Conservation (phyloP, 2,113 vertebrate genomes). For the Perca schrenkii region DNA sequence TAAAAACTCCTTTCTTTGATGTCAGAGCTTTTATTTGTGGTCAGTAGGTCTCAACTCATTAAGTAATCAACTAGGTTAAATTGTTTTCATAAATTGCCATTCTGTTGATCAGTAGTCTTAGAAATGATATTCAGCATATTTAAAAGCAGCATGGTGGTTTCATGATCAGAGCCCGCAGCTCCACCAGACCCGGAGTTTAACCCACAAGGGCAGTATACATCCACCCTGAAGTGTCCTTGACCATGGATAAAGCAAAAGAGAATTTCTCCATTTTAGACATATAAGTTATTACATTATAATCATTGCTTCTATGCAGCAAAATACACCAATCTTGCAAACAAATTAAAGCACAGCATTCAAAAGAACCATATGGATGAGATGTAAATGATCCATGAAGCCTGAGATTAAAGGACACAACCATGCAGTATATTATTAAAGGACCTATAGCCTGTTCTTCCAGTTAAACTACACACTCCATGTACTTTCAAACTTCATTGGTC, state of each 20-base stretch:
- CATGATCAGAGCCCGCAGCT: neutral
- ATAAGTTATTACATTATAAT: conserved; percentile 16
- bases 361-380: neutral
- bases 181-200: neutral
- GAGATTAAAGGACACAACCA: conserved; percentile 29
- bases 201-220: neutral
- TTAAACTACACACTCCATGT: neutral
- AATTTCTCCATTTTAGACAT: neutral
- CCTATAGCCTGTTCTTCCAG: neutral
- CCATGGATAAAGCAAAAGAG: neutral
- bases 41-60: neutral
- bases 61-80: neutral
- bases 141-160: neutral
- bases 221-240: neutral
- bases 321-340: neutral
- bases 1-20: neutral
- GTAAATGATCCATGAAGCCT: conserved; percentile 4
- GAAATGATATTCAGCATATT: neutral
- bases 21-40: neutral
- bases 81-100: neutral
- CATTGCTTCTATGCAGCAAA: neutral
- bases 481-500: neutral
- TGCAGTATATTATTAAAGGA: conserved; percentile 25
- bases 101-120: neutral
- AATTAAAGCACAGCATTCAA: conserved; percentile 24